Conservation (phyloP, 2,113 vertebrate genomes). For the Athene noctua region DNA sequence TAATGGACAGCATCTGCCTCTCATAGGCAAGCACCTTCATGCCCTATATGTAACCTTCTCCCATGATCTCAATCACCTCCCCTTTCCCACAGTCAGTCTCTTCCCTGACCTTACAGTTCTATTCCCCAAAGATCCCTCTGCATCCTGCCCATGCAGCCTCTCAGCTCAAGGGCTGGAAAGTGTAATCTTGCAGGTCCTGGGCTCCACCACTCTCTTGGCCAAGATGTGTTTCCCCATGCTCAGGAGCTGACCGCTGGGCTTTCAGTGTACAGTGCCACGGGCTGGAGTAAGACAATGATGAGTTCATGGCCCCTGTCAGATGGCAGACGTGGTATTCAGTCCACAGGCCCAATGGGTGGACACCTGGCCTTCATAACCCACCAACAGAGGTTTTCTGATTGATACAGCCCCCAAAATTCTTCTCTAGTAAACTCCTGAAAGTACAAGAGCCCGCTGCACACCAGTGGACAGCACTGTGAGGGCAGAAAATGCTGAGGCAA, state of each 20-base stretch:
- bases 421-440: background rate
- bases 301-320: background rate
- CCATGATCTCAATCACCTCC: background rate
- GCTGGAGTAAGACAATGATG: background rate
- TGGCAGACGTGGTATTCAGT: background rate
- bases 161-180: background rate
- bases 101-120: background rate
- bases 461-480: background rate
- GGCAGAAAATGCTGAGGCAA: background rate
- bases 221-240: background rate
- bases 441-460: rapidly evolving
- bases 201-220: background rate
- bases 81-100: background rate
- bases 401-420: background rate
- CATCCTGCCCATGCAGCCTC: background rate
- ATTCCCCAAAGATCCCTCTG: background rate
- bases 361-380: background rate
- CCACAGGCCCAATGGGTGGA: background rate
- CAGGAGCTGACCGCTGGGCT: background rate
- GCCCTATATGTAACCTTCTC: background rate
- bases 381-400: background rate
- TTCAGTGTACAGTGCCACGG: background rate
- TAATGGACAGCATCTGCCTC: background rate
- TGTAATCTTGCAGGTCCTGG: background rate
- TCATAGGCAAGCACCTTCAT: background rate